Evolutionary conservation across 2,888 invertebrate genomes (phyloP).

Genomic region (Cerceris rybyensis): DNA sequence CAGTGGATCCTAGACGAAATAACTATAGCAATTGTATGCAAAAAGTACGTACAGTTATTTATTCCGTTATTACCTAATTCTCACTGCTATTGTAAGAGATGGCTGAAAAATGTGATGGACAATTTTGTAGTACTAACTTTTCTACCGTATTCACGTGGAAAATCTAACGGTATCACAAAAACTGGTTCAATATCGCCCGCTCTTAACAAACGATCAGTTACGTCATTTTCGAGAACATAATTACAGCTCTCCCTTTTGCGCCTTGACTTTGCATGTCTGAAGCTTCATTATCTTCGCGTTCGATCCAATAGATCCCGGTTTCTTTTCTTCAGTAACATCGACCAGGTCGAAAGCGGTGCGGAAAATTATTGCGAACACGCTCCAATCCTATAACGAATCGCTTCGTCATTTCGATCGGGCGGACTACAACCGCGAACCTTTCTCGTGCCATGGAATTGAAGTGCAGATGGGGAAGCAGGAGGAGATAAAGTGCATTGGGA

Average conservation of each 20-base stretch:
- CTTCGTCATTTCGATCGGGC: constrained; percentile 52
- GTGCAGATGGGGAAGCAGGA: constrained; percentile 47
- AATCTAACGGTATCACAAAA: constrained; percentile 8
- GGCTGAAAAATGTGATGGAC: too few species aligned
- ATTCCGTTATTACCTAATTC: too few species aligned
- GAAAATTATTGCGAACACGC: constrained; percentile 31
- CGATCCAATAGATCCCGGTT: not conserved
- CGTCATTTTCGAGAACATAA: constrained; percentile 32
- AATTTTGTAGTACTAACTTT: too few species aligned
- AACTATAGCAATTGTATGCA: too few species aligned
- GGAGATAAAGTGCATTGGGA: constrained; percentile 52
- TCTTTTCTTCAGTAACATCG: not conserved
- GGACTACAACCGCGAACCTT: constrained; percentile 21
- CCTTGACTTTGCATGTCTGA: not conserved
- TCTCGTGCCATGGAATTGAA: constrained; percentile 51
- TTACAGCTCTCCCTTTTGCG: constrained; percentile 4
- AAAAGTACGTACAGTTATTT: too few species aligned
- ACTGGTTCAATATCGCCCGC: constrained; percentile 45
- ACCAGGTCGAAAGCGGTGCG: constrained; percentile 1
- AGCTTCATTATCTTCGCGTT: constrained; percentile 9
- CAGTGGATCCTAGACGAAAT: too few species aligned
- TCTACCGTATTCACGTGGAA: too few species aligned
- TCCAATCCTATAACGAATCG: constrained; percentile 21
- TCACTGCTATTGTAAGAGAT: too few species aligned
- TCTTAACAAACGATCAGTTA: constrained; percentile 3